Base-by-base conservation (phyloP, 2,797 vertebrate genomes). In the Tachyglossus aculeatus region DNA sequence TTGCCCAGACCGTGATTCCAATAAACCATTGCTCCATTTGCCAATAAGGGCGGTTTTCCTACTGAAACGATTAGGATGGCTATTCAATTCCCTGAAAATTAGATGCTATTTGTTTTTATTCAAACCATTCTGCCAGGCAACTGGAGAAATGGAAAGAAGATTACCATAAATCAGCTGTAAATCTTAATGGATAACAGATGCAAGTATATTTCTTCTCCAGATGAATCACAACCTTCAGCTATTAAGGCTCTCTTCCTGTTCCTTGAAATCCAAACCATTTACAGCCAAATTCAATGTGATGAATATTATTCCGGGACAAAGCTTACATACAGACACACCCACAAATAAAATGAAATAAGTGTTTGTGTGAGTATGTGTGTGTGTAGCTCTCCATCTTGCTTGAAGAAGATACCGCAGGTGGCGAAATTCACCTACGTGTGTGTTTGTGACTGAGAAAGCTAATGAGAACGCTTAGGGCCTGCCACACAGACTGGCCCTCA, bases 131-230 rank as follows among this genome's bases (percentile, higher is more conserved):
- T 59, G 1, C 59, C 63, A 65, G 57, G 74, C 0, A 1, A 22
- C 9, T 32, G 38, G 66, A 52, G n/a, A 41, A 78, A 8, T 1
- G n/a, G 25, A 31, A 71, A 71, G 37, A 12, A 58, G 44, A 60
- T 86, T 50, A 69, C 21, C 66, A 71, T 77, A 85, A 80, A 77
- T 63, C 53, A 80, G 37, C 24, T 74, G 73, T 68, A 81, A 78
- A 78, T 7, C 47, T 80, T 62, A 63, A 50, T 22, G 65, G 11
- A 47, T 47, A 67, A 19, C 62, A 71, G 41, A 54, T 33, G 3
- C 19, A 74, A 66, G 19, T 2, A 5, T 29, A 38, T 47, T 76
- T 80, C 51, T 67, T 68, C 61, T 55, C 36, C 39, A 0, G 21
- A 9, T 64, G 24, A 80, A 53, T 66, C 71, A 34, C 31, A 48